Evolutionary conservation across 1,140 invertebrate species (phyloP), one percentile per base, ranked within the genome.

Genomic region (Nasonia longicornis): DNA sequence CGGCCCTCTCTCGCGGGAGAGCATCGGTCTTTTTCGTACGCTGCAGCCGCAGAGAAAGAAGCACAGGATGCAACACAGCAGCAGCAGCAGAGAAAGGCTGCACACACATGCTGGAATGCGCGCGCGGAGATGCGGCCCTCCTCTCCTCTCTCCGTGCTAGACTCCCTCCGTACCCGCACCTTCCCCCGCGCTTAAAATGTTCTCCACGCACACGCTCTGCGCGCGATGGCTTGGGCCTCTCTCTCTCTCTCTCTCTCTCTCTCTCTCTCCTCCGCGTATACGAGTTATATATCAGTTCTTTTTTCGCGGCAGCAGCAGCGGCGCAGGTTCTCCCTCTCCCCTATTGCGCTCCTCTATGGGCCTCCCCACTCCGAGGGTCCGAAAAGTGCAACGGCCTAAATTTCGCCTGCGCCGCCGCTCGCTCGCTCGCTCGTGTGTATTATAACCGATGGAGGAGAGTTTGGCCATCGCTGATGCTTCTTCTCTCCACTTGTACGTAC

Each of bases 351-450:
- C 63, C 71, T 66, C 79, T 80, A 75, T 80, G 73, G 83, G 86
- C 84, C 83, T 83, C 85, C 86, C 87, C 87, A 84, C 87, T 84
- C 79, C 83, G 52, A 84, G 85, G 85, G 83, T 84, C 88, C 89
- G 87, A 90, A 91, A 91, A 91, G 90, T 90, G 89, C 90, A 90
- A 90, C 89, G 89, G 89, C 89, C 89, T 91, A 91, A 91, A 91
- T 91, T 90, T 82, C 73, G 71, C 48, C 52, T 35, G 38, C 3
- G 69, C 31, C 4, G 31, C 31, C 31, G 4, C 31, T 35, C 31
- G 31, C 3, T 35, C 4, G 10, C 31, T n/a, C 22, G 70, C 12
- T 31, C 2, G 29, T 58, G 52, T 58, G 38, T 42, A 42, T 42
- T 42, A 58, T n/a, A 58, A n/a, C 52, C 52, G 20, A 58, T 58